Conservation (phyloP, 2,113 vertebrate species). For the Ellobius talpinus region DNA sequence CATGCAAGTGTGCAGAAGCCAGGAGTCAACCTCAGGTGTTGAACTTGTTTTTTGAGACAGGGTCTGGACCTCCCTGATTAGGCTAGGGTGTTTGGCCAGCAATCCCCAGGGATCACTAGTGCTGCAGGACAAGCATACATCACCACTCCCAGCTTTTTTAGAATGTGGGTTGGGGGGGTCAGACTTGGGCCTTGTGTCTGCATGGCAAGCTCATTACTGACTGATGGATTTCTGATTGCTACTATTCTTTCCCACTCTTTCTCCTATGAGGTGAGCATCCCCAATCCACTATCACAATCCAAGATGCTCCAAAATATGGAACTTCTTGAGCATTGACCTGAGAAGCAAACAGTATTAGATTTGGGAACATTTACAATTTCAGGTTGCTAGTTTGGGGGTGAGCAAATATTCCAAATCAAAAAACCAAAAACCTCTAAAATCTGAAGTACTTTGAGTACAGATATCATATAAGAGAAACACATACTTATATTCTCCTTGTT, state of each 20-base stretch:
- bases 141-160: not conserved
- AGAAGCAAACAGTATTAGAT: not conserved
- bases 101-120: not conserved
- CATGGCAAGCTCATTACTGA: not conserved
- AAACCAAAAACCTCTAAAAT: not conserved
- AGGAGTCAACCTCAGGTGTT: not conserved
- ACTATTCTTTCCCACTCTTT: not conserved
- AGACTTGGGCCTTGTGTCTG: not conserved
- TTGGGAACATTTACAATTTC: not conserved
- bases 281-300: not conserved
- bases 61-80: not conserved
- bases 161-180: not conserved
- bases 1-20: not conserved
- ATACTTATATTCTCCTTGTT: not conserved
- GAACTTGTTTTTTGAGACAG: not conserved
- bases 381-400: not conserved
- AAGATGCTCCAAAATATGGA: not conserved
- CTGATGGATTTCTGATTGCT: not conserved
- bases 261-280: not conserved
- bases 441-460: not conserved
- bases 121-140: not conserved
- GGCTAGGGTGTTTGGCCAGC: not conserved
- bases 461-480: not conserved
- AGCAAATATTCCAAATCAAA: not conserved
- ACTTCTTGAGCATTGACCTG: not conserved